Conservation (phyloP, 2,888 invertebrate genomes). For the Syrphus vitripennis region DNA sequence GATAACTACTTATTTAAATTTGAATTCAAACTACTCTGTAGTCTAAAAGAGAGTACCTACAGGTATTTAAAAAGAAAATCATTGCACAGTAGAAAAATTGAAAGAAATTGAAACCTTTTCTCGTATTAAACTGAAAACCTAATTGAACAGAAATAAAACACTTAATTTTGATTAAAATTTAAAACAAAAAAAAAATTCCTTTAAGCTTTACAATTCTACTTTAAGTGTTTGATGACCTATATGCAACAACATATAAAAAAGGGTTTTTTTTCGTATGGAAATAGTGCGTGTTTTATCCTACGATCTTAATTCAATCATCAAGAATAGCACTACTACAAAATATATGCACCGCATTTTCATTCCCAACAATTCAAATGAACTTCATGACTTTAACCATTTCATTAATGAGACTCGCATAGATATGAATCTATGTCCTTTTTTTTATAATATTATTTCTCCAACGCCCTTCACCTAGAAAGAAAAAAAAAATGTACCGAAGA, state of each 20-base stretch:
- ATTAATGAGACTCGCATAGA: constrained; percentile 50
- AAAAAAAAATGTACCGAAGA: not conserved
- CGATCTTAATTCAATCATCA: constrained; percentile 4
- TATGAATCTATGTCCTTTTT: constrained; percentile 19
- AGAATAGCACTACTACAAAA: not conserved
- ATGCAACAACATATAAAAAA: not conserved
- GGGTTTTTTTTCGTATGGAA: not conserved
- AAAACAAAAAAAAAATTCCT: not conserved
- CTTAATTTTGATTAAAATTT: not conserved
- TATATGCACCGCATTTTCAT: not conserved
- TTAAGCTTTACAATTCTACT: not conserved
- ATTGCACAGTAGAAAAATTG: too few species aligned
- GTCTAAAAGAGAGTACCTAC: too few species aligned
- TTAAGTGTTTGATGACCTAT: not conserved
- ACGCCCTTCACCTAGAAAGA: constrained; percentile 26
- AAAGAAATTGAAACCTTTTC: too few species aligned
- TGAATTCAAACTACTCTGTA: too few species aligned
- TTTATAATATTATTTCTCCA: not conserved
- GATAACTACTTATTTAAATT: too few species aligned
- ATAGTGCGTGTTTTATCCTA: constrained; percentile 7
- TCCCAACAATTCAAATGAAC: constrained; percentile 20
- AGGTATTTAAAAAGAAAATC: too few species aligned
- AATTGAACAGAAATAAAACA: too few species aligned
- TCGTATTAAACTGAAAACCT: too few species aligned
- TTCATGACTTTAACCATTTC: constrained; percentile 46